A percentile compares a stretch with the other conserved stretches of the same genome.
These are phyloP conservation scores for Caenorhabditis sinica DNA, from an alignment of 2,888 invertebrate species.

Conservation along the genomic window DNA sequence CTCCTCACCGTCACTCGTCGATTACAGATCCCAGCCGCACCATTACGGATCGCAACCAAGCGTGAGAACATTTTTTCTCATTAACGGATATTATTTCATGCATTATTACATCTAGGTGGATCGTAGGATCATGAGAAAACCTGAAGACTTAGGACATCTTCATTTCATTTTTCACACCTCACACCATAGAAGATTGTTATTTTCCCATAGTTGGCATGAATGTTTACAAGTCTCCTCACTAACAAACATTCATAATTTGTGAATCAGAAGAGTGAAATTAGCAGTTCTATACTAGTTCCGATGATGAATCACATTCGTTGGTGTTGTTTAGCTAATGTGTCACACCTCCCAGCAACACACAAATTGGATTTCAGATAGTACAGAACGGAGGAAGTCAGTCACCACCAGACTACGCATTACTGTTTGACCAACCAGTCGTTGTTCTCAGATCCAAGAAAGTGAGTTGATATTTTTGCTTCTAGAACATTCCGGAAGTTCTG, in stretches of 20 bases:
- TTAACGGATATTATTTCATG: constrained; percentile 27
- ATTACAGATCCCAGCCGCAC: constrained; percentile 59
- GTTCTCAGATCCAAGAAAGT: constrained; percentile 61
- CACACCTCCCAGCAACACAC: constrained; percentile 17
- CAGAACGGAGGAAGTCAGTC: constrained; percentile 61
- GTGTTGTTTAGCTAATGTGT: constrained; percentile 48
- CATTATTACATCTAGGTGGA: background rate
- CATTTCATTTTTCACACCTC: background rate
- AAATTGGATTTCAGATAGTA: constrained; percentile 64
- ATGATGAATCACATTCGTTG: constrained; percentile 30
- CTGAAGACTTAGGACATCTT: background rate
- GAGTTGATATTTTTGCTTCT: constrained; percentile 5
- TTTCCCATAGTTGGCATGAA: background rate
- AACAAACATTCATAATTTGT: constrained; percentile 25
- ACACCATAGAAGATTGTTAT: background rate
- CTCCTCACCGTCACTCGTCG: constrained; percentile 70
- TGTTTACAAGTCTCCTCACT: background rate
- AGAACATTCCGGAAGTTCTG: background rate
- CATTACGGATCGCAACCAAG: constrained; percentile 69
- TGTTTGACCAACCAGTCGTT: constrained; percentile 65
- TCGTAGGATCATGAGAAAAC: background rate
- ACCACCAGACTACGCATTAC: constrained; percentile 62
- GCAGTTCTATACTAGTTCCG: constrained; percentile 27
- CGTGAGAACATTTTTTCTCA: constrained; percentile 51
- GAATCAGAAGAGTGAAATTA: constrained; percentile 26